Evolutionary conservation across 2,113 vertebrate genomes (phyloP), one percentile per base, ranked within the genome.

Genomic region (Atrichornis clamosus): DNA sequence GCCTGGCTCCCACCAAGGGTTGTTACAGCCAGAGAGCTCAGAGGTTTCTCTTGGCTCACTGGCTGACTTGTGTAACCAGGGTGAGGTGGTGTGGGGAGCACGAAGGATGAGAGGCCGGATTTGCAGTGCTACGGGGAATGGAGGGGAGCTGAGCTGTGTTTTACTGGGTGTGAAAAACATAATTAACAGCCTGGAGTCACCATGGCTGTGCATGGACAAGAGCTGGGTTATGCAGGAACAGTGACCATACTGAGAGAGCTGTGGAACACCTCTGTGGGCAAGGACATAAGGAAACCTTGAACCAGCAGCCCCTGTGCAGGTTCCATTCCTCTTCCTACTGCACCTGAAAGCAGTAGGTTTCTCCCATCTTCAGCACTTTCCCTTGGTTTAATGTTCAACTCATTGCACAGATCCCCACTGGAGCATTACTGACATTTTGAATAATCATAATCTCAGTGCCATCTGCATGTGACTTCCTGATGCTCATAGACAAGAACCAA

Each of bases 31-130:
- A 93, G 90, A 23, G 56, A 87, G 77, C 75, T 46, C 64, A 27
- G 65, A 90, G 83, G 93, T 93, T 96, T 92, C 93, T 95, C 83
- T 96, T 96, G 93, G 96, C 95, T 96, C 3, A 0, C 37, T 7
- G 85, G 72, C 60, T 52, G 58, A 11, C 88, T 96, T 96, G 93
- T 95, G 85, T 78, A 96, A 96, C 83, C 83, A 56, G 85, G 56
- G 69, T 42, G 92, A 96, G 72, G 83, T 93, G 95, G 90, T 92
- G 90, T 76, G 83, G 85, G 93, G 92, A 96, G 83, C 96, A 93
- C 85, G 73, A 50, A 94, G 70, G 78, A 39, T 37, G 8, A 68
- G 83, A 74, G 79, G 30, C 27, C 0, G 1, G 87, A 67, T 52
- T 88, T 67, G 64, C 56, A 23, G 75, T 0, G 28, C 72, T 47